Conservation (phyloP, 2,888 invertebrate species). For the Brachyptera putata region DNA sequence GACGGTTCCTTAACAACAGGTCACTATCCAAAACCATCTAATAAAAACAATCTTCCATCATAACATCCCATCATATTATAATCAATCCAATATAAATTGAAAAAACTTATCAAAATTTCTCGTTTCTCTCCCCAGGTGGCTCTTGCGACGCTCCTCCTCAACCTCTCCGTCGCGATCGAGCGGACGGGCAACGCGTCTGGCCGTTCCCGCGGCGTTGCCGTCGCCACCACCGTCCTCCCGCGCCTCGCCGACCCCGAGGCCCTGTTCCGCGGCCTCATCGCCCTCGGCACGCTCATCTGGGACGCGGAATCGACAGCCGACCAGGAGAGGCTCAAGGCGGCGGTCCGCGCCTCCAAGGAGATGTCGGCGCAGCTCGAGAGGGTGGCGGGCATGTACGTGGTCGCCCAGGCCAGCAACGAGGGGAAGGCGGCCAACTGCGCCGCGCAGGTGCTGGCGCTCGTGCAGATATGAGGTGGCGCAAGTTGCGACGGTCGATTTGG, state of each 20-base stretch:
- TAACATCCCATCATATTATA: too few relatives aligned
- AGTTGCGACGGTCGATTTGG: too few relatives aligned
- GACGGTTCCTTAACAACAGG: too few relatives aligned
- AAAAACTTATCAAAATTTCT: too few relatives aligned
- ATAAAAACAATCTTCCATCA: too few relatives aligned
- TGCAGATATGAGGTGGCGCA: slow-evolving; percentile 12
- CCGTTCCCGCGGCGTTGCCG: slow-evolving; percentile 50
- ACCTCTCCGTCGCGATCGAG: slow-evolving; percentile 61
- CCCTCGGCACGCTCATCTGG: slow-evolving; percentile 66
- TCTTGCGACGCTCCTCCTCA: slow-evolving; percentile 65
- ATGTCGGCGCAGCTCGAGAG: not conserved
- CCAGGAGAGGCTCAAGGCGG: slow-evolving; percentile 14
- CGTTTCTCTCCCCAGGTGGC: slow-evolving; percentile 67
- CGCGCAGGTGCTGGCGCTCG: slow-evolving; percentile 28
- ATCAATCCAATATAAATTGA: too few relatives aligned
- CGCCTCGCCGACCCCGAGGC: slow-evolving; percentile 66
- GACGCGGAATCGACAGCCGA: slow-evolving; percentile 36
- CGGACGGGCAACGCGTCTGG: slow-evolving; percentile 52
- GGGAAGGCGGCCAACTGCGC: slow-evolving; percentile 29
- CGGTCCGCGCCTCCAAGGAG: slow-evolving; percentile 9
- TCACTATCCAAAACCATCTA: too few relatives aligned
- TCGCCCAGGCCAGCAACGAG: not conserved
- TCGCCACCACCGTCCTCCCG: slow-evolving; percentile 52
- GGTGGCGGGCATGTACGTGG: not conserved
- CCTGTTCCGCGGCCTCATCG: slow-evolving; percentile 69